Percentiles rank a stretch among this genome's conserved stretches.
Conservation (phyloP, 2,888 invertebrate species). For the Eristalinus sepulchralis region DNA sequence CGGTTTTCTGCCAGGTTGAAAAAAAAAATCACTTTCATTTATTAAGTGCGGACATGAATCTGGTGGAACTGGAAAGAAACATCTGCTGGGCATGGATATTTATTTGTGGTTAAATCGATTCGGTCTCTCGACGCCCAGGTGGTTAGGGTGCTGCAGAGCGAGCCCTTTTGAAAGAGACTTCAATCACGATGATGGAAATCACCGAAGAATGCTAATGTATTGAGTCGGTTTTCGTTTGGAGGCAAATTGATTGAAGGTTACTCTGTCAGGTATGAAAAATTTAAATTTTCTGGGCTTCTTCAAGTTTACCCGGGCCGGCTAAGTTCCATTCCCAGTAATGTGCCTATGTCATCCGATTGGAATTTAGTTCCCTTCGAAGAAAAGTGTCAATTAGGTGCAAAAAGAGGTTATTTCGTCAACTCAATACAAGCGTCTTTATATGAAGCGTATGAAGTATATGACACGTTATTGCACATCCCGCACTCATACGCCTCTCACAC, state of each 20-base stretch:
- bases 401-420: background rate
- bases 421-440: too few species aligned
- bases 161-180: constrained; percentile 1
- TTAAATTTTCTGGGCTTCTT: background rate
- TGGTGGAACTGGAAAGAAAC: background rate
- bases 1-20: background rate
- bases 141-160: background rate
- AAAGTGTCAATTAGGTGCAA: background rate
- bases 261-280: background rate
- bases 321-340: too few species aligned
- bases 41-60: constrained; percentile 33
- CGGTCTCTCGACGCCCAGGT: background rate
- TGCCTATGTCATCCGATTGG: too few species aligned
- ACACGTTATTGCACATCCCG: background rate
- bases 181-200: constrained; percentile 10
- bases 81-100: constrained; percentile 23
- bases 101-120: constrained; percentile 19
- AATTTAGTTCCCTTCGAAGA: too few species aligned
- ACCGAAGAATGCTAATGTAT: background rate
- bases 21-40: constrained; percentile 29
- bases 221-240: background rate
- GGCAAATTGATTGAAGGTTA: background rate
- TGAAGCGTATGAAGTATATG: background rate
- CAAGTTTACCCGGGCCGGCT: too few species aligned
- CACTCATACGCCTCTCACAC: background rate